Conservation (phyloP, 2,797 vertebrate species). For the Staurois parvus region DNA sequence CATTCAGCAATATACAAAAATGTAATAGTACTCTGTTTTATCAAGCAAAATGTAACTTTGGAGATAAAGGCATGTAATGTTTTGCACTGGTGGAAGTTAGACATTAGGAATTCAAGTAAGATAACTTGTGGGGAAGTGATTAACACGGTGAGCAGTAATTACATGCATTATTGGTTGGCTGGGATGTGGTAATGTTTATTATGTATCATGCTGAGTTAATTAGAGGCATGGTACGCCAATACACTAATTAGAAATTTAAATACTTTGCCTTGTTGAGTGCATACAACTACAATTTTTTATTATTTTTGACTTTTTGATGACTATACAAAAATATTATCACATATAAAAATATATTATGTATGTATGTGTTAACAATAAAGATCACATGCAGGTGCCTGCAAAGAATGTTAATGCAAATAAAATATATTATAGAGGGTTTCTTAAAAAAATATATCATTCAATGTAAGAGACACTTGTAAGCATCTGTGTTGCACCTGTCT, state of each 20-base stretch:
- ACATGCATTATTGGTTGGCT: slow-evolving; percentile 58
- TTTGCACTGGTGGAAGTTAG: slow-evolving; percentile 26
- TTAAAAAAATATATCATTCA: too few species aligned
- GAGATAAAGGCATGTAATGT: slow-evolving; percentile 16
- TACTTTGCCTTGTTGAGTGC: slow-evolving; percentile 33
- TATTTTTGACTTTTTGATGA: background rate
- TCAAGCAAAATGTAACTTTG: background rate
- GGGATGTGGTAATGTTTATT: slow-evolving; percentile 53
- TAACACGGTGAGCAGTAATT: slow-evolving; percentile 52
- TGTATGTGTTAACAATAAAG: too few species aligned
- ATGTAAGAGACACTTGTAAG: too few species aligned
- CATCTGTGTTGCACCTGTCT: too few species aligned
- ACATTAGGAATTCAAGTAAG: slow-evolving; percentile 21
- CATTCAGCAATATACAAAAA: background rate
- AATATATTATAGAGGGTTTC: too few species aligned
- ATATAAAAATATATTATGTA: background rate
- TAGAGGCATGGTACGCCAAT: slow-evolving; percentile 48
- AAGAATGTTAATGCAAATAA: too few species aligned
- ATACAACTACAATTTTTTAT: slow-evolving; percentile 13
- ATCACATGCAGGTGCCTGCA: too few species aligned
- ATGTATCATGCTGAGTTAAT: slow-evolving; percentile 53
- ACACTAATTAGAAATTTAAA: slow-evolving; percentile 52
- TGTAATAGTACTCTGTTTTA: background rate
- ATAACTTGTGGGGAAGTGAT: slow-evolving; percentile 41
- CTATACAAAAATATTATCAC: background rate